Conservation (phyloP, 2,113 vertebrate genomes). For the Brachypodius melanocephalos region DNA sequence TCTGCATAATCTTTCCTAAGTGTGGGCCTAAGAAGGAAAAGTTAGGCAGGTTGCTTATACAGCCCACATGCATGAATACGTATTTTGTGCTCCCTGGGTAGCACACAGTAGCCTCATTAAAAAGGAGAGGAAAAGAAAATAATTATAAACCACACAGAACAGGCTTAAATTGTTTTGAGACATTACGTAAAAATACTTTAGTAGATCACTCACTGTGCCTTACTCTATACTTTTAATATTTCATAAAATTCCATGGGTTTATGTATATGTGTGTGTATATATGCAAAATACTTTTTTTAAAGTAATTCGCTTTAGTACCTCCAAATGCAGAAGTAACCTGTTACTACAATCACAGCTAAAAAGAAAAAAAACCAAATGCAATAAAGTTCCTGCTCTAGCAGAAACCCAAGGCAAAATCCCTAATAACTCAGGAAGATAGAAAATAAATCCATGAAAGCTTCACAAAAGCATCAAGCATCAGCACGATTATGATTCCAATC, state of each 20-base stretch:
- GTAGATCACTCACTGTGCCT: background rate
- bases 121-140: slow-evolving; percentile 12
- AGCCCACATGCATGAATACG: background rate
- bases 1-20: slow-evolving; percentile 10
- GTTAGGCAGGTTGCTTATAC: slow-evolving; percentile 15
- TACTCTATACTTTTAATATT: background rate
- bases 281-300: background rate
- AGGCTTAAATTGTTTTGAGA: background rate
- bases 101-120: background rate
- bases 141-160: slow-evolving; percentile 11
- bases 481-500: background rate
- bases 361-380: background rate
- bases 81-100: background rate
- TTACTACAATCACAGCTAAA: background rate
- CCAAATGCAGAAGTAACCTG: background rate
- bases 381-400: background rate
- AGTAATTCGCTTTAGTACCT: background rate
- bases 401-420: background rate
- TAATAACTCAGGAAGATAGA: background rate
- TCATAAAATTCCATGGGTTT: background rate
- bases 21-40: background rate
- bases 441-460: background rate
- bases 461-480: background rate
- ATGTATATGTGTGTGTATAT: background rate
- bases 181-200: background rate